Evolutionary conservation across 2,888 invertebrate species (phyloP).

Genomic region (Drosophila mimica): DNA sequence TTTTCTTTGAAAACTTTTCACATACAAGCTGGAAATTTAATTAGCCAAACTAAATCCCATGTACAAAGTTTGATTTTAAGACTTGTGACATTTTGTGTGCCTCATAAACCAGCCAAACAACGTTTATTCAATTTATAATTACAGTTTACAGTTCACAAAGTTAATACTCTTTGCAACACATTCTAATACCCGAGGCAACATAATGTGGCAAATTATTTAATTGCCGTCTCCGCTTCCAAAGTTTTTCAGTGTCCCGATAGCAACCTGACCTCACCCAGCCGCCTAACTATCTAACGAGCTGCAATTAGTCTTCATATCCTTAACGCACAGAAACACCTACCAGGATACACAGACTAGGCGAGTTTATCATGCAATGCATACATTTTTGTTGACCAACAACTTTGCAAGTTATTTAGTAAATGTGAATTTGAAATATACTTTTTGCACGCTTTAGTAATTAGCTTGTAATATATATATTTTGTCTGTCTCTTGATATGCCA

Average conservation of each 20-base stretch:
- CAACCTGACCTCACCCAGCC: constrained; percentile 35
- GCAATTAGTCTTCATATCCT: constrained; percentile 60
- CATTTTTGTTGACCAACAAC: constrained; percentile 30
- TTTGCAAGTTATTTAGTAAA: not conserved
- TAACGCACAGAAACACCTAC: constrained; percentile 10
- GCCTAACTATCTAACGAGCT: constrained; percentile 53
- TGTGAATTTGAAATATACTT: not conserved
- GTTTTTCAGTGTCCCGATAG: constrained; percentile 42
- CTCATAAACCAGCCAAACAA: constrained; percentile 12
- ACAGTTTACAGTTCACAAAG: constrained; percentile 2
- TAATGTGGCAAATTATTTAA: constrained; percentile 41
- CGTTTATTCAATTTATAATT: constrained; percentile 33
- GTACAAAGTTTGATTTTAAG: constrained; percentile 28
- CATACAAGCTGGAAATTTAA: constrained; percentile 68
- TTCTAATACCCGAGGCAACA: not conserved
- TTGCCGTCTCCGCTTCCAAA: constrained; percentile 45
- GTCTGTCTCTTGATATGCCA: not conserved
- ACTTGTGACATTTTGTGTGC: constrained; percentile 27
- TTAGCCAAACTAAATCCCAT: constrained; percentile 60
- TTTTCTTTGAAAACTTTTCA: constrained; percentile 54
- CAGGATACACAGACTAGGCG: not conserved
- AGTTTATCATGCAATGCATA: constrained; percentile 50
- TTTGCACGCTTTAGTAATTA: not conserved
- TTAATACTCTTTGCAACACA: not conserved
- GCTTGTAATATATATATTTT: not conserved